Conservation (phyloP, 2,113 vertebrate genomes). For the Aldabrachelys gigantea region DNA sequence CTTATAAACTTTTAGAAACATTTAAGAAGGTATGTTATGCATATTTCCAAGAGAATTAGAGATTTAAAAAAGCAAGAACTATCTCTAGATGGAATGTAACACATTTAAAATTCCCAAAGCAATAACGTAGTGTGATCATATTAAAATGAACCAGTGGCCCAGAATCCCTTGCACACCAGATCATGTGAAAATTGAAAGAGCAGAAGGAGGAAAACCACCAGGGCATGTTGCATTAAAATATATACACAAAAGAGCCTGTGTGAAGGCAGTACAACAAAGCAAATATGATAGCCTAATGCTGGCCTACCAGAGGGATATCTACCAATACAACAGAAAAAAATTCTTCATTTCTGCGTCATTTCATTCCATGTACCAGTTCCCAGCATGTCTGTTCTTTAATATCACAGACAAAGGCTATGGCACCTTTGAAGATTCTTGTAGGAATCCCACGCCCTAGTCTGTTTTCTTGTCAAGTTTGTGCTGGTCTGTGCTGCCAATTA, state of each 20-base stretch:
- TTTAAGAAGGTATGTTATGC: slow-evolving; percentile 16
- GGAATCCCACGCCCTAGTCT: not conserved
- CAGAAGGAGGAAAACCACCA: not conserved
- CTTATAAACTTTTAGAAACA: slow-evolving; percentile 12
- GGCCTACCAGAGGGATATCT: not conserved
- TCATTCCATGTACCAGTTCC: not conserved
- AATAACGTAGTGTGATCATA: not conserved
- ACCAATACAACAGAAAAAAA: not conserved
- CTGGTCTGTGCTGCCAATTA: not conserved
- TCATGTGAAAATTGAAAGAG: not conserved
- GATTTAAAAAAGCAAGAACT: not conserved
- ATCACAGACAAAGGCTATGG: not conserved
- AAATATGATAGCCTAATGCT: not conserved
- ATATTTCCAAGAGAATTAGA: slow-evolving; percentile 11
- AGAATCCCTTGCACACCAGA: not conserved
- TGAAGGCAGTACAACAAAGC: not conserved
- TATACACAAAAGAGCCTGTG: not conserved
- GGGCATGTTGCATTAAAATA: not conserved
- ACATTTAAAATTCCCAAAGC: not conserved
- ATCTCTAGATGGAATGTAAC: not conserved
- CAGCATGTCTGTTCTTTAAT: not conserved
- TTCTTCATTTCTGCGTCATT: not conserved
- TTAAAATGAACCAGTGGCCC: not conserved
- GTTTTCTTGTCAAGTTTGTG: not conserved
- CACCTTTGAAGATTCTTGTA: not conserved